phyloP scores from a whole-genome alignment of 2,888 invertebrate genomes.

The Phymatocera aterrima region DNA sequence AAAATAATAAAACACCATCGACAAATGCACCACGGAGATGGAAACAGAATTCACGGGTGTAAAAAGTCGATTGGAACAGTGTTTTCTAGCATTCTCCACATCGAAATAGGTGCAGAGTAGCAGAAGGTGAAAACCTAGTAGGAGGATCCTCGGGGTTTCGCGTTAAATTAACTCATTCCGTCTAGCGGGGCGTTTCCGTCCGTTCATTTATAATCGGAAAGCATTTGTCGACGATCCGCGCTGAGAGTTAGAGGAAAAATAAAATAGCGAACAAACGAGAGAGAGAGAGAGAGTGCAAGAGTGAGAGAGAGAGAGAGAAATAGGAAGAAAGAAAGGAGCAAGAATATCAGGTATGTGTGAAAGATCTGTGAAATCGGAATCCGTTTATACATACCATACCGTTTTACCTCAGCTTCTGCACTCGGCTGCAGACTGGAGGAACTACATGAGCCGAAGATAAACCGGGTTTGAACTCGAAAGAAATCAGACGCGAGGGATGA shows the following conservation, averaged over 20 bases:
- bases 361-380: slow-evolving; percentile 26
- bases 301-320: background rate
- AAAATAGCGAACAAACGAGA: no score
- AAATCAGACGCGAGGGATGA: slow-evolving; percentile 5
- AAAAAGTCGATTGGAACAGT: slow-evolving; percentile 46
- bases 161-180: slow-evolving; percentile 39
- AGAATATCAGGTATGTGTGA: background rate
- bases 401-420: background rate
- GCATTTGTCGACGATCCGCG: slow-evolving; percentile 27
- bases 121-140: slow-evolving; percentile 31
- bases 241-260: background rate
- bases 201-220: slow-evolving; percentile 42
- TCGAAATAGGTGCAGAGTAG: slow-evolving; percentile 18
- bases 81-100: slow-evolving; percentile 16
- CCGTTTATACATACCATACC: background rate
- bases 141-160: slow-evolving; percentile 27
- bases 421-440: background rate
- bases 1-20: no score
- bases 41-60: background rate
- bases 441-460: slow-evolving; percentile 20
- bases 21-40: background rate
- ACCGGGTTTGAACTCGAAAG: slow-evolving; percentile 32
- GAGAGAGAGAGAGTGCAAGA: no score
- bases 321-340: background rate
- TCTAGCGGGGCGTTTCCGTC: slow-evolving; percentile 29